Conservation (phyloP, 1,140 invertebrate species). For the Drosophila willistoni region DNA sequence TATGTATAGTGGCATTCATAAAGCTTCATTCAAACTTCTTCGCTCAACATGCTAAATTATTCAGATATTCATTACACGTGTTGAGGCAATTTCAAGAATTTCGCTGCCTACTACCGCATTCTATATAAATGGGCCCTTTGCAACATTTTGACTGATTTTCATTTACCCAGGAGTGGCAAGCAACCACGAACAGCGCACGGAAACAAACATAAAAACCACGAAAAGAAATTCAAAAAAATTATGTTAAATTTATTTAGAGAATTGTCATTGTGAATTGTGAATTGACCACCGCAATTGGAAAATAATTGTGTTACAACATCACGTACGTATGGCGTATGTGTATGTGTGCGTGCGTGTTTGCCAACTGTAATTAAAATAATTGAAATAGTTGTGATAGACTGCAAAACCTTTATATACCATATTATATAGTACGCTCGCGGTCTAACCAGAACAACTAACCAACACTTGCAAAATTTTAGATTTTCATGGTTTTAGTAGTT, state of each 20-base stretch:
- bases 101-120: neutral
- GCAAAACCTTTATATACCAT: conserved; percentile 32
- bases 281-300: conserved; percentile 65
- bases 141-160: conserved; percentile 63
- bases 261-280: conserved; percentile 9
- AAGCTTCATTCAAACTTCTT: conserved; percentile 15
- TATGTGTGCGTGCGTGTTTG: conserved; percentile 16
- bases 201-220: conserved; percentile 48
- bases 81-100: conserved; percentile 36
- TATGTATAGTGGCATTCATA: conserved; percentile 37
- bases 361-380: conserved; percentile 76
- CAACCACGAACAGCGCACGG: neutral
- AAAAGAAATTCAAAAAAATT: conserved; percentile 47
- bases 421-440: no score
- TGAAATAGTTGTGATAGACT: conserved; percentile 42
- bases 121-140: conserved; percentile 14
- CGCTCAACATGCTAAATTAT: conserved; percentile 63
- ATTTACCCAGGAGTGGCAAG: conserved; percentile 50
- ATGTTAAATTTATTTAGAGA: conserved; percentile 69
- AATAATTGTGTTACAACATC: conserved; percentile 57
- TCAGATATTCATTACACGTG: conserved; percentile 70
- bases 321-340: neutral
- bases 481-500: neutral
- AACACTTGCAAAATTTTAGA: conserved; percentile 3
- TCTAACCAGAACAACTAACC: conserved; percentile 50